These are phyloP conservation scores for Pseudois nayaur DNA, from an alignment of 2,113 vertebrate genomes.

Conservation along the genomic window DNA sequence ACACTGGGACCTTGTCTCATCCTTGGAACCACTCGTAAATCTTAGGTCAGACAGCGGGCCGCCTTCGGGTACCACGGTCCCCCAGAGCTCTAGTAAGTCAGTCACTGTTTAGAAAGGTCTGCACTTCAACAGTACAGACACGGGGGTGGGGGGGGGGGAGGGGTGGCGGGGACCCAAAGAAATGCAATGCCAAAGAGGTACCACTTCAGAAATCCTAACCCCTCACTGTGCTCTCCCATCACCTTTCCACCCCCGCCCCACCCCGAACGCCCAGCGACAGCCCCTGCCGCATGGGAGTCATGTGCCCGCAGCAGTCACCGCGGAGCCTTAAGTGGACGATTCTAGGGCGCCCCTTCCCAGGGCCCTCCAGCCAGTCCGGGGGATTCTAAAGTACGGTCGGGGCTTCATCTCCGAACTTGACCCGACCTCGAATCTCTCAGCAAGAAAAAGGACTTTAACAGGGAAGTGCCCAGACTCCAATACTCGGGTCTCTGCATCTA, in stretches of 20 bases:
- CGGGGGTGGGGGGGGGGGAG: too few relatives aligned
- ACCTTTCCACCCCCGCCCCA: fast-evolving
- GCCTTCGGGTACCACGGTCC: neutral
- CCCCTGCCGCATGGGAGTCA: neutral
- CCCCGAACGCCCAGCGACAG: neutral
- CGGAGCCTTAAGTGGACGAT: neutral
- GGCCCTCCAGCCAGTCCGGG: neutral
- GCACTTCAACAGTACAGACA: neutral
- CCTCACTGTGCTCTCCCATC: neutral
- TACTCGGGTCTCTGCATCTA: neutral
- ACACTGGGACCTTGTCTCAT: constrained; percentile 51
- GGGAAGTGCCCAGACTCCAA: neutral
- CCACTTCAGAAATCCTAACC: neutral
- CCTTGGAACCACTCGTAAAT: constrained; percentile 10
- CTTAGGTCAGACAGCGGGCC: neutral
- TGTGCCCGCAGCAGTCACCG: fast-evolving
- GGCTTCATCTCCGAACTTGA: neutral
- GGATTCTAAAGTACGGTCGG: neutral
- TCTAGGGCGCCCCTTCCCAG: neutral
- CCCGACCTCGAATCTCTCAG: neutral
- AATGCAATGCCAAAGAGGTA: neutral
- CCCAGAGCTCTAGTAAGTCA: neutral
- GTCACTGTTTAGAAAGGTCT: neutral
- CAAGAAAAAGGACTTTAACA: neutral
- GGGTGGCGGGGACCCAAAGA: neutral